Percentiles rank a stretch among this genome's conserved stretches.
Conservation (phyloP, 2,797 vertebrate species). For the Glossophaga mutica region DNA sequence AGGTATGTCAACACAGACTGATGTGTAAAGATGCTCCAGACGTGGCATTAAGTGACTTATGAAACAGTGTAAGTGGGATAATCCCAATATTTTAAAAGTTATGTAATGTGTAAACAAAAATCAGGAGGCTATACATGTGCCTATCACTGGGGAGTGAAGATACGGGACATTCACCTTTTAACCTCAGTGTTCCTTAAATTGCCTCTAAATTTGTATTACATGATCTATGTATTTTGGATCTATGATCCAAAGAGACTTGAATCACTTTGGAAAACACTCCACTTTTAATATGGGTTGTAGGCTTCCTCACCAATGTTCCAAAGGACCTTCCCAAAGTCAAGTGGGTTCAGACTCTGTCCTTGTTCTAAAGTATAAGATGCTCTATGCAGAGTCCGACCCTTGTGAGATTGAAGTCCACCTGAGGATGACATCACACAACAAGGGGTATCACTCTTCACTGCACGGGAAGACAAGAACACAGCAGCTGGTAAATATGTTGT, state of each 20-base stretch:
- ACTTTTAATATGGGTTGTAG: not conserved
- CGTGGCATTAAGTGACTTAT: not conserved
- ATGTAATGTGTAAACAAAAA: not conserved
- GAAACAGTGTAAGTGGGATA: not conserved
- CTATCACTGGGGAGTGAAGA: not conserved
- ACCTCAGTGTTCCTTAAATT: not conserved
- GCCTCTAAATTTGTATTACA: not conserved
- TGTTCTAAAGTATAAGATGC: not conserved
- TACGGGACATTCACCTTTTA: not conserved
- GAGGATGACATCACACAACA: not conserved
- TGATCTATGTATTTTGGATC: too few relatives aligned
- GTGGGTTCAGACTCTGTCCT: not conserved
- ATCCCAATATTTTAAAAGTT: not conserved
- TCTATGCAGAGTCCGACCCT: not conserved
- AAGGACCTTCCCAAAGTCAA: not conserved
- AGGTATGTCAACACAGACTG: slow-evolving; percentile 16
- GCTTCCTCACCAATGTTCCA: not conserved
- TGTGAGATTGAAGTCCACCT: not conserved
- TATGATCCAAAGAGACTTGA: not conserved
- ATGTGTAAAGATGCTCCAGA: not conserved
- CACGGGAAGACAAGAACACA: not conserved
- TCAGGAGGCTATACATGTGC: not conserved
- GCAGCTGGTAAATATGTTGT: not conserved
- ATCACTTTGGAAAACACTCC: not conserved
- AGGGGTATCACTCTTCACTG: not conserved